These are phyloP conservation scores for Drosophila kikkawai DNA, from an alignment of 1,140 invertebrate species.

Conservation along the genomic window DNA sequence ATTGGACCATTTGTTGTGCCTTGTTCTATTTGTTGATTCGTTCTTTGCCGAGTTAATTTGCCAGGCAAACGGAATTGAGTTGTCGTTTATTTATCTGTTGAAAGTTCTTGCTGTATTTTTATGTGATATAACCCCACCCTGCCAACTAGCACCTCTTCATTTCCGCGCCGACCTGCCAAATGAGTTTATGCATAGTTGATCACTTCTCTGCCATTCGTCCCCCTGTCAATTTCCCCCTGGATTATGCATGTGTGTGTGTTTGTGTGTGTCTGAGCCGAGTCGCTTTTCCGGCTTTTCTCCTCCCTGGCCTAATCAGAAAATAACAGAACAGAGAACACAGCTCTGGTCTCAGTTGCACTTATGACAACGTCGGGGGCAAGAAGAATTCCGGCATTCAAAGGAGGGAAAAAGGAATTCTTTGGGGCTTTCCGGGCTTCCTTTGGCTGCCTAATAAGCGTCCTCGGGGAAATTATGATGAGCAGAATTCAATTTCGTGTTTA, in stretches of 20 bases:
- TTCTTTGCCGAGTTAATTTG: conserved; percentile 42
- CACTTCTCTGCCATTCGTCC: conserved; percentile 25
- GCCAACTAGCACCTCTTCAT: conserved; percentile 7
- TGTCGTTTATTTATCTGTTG: conserved; percentile 18
- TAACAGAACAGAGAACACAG: conserved; percentile 33
- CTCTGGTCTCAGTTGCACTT: conserved; percentile 71
- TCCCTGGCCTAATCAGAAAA: conserved; percentile 71
- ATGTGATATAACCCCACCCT: not conserved
- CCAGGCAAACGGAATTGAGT: conserved; percentile 15
- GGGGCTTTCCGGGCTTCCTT: conserved; percentile 48
- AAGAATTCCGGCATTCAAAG: conserved; percentile 44
- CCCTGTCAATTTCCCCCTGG: conserved; percentile 49
- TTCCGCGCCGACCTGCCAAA: conserved; percentile 44
- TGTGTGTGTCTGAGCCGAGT: not conserved
- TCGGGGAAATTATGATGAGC: conserved; percentile 83
- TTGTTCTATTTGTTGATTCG: conserved; percentile 29
- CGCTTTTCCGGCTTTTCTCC: conserved; percentile 5
- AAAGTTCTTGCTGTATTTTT: too few species aligned
- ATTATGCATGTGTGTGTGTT: conserved; percentile 11
- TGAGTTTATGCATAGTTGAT: conserved; percentile 72
- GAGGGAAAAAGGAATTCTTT: conserved; percentile 51
- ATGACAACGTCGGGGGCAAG: conserved; percentile 53
- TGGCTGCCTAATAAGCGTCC: conserved; percentile 72
- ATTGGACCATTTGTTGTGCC: conserved; percentile 46
- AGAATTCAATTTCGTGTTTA: conserved; percentile 83